Conservation (phyloP, 1,140 invertebrate genomes). For the Heliothis subflexa region DNA sequence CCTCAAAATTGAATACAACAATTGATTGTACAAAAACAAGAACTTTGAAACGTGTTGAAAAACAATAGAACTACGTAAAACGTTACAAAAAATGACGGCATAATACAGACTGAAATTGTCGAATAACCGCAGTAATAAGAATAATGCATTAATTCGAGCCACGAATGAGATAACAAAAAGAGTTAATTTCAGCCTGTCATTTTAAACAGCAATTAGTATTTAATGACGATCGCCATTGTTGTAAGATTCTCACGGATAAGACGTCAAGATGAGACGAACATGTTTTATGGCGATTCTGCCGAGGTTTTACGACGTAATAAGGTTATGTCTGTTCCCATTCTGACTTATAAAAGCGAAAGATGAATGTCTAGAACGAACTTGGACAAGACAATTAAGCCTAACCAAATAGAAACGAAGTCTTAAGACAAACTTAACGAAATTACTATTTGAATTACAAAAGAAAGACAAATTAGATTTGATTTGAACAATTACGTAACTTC, state of each 20-base stretch:
- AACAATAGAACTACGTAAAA: constrained; percentile 36
- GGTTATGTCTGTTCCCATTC: constrained; percentile 40
- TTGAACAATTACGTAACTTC: constrained; percentile 1
- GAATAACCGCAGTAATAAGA: constrained; percentile 8
- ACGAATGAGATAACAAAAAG: constrained; percentile 44
- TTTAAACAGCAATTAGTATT: constrained; percentile 47
- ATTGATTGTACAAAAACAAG: constrained; percentile 37
- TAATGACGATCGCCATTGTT: constrained; percentile 55
- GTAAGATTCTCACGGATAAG: constrained; percentile 52
- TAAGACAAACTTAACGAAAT: not conserved
- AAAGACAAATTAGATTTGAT: constrained; percentile 3
- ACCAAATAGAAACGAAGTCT: constrained; percentile 1
- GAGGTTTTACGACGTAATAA: constrained; percentile 45
- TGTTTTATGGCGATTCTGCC: constrained; percentile 38
- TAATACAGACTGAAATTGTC: constrained; percentile 10
- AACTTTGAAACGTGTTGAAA: constrained; percentile 27
- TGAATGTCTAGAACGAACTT: constrained; percentile 28
- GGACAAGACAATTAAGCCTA: constrained; percentile 13
- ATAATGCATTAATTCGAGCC: constrained; percentile 27
- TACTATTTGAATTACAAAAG: not conserved
- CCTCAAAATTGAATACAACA: constrained; percentile 35
- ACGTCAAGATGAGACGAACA: constrained; percentile 31
- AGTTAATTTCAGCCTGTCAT: constrained; percentile 50
- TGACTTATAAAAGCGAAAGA: constrained; percentile 34
- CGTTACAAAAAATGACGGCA: constrained; percentile 13